Base-by-base conservation (phyloP, 2,888 invertebrate species). In the Agriopis aurantiaria region DNA sequence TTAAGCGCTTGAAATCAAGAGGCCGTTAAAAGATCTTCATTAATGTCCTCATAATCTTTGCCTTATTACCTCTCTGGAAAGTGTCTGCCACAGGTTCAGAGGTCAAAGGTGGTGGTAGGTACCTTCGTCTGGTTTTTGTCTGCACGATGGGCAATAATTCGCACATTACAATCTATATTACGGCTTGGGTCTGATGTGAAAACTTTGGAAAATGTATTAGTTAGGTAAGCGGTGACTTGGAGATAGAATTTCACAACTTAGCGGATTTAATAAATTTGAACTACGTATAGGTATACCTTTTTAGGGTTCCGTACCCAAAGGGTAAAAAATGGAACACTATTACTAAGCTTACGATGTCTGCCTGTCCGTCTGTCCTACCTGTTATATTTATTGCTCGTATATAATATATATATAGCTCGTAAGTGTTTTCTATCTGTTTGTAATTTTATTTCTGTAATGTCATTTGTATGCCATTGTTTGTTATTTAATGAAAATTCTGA, bases 121-220 rank as follows among this genome's bases (percentile, higher is more conserved):
- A 57, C 56, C 43, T 57, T 14, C 43, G 56, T 57, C 56, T 57
- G 56, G 56, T 57, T 57, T 57, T 57, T 43, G 56, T 57, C 56
- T 43, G 43, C 40, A 10, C 17, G 17, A 43, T 55, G 40, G 23
- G 40, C 40, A 40, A 55, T 57, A 57, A 43, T 14, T 57, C 17
- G 14, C 4, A 57, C 56, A 43, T 55, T 55, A 41, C 43, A 43
- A 43, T 57, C 56, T 43, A 57, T 57, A 43, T 43, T 57, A 57
- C 56, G 11, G 56, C 6, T 43, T 57, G 56, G 9, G 14, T 10
- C 43, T 57, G 43, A 41, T 10, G 41, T 43, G 10, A 14, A 11
- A 14, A 57, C 43, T 57, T 43, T 14, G 56, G 10, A 11, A 43
- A 17, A 43, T 57, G 10, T 43, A 17, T 43, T 43, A 43, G 8